phyloP scores from a whole-genome alignment of 2,113 vertebrate genomes.

The Puma concolor region DNA sequence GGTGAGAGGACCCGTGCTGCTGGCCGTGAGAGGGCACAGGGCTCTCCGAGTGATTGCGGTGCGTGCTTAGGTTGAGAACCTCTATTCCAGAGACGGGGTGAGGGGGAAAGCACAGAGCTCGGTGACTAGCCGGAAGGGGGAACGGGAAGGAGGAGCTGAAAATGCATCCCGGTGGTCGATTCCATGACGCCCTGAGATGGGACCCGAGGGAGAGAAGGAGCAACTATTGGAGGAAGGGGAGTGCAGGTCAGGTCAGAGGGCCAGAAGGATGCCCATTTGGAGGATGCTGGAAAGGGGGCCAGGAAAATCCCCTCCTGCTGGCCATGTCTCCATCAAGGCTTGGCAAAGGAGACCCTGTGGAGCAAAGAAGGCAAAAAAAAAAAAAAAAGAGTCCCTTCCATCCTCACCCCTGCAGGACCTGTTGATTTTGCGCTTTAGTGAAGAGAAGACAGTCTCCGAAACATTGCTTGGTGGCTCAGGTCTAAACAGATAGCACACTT shows the following conservation, averaged over 20 bases:
- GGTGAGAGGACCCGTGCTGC: neutral
- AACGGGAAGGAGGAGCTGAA: neutral
- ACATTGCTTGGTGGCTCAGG: too few relatives aligned
- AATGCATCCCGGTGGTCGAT: neutral
- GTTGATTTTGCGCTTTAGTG: neutral
- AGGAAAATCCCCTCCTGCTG: neutral
- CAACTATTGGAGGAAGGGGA: neutral
- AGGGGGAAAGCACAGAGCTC: neutral
- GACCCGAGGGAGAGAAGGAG: neutral
- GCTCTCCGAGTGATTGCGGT: too few relatives aligned
- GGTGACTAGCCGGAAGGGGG: neutral
- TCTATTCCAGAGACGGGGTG: neutral
- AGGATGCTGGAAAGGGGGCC: neutral
- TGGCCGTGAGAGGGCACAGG: accelerated
- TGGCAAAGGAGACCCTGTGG: neutral
- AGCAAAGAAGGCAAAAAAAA: neutral
- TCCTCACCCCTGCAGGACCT: neutral
- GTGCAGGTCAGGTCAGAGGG: neutral
- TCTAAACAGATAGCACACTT: neutral
- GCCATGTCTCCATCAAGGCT: neutral
- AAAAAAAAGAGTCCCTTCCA: neutral
- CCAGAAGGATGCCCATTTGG: too few relatives aligned
- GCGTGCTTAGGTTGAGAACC: neutral
- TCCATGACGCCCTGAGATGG: neutral
- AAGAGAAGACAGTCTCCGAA: neutral